Evolutionary conservation across 2,888 invertebrate genomes (phyloP).

Genomic region (Lithophane ornitopus): DNA sequence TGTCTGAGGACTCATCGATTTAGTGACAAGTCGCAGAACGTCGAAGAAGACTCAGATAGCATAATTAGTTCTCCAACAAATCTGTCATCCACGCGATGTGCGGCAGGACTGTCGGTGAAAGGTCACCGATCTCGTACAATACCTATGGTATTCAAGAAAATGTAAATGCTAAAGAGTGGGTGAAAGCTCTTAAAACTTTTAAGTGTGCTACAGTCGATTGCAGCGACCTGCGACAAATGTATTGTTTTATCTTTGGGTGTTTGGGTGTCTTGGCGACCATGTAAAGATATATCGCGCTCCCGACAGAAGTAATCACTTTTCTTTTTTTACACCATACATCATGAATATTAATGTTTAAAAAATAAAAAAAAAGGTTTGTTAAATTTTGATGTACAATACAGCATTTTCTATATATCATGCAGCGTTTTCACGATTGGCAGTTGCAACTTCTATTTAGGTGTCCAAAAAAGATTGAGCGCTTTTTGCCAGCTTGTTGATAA

Average conservation of each 20-base stretch:
- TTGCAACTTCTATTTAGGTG: too few species aligned
- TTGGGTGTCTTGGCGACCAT: neutral
- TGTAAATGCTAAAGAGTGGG: neutral
- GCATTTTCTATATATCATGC: too few species aligned
- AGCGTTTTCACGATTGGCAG: too few species aligned
- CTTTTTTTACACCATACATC: neutral
- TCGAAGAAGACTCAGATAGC: neutral
- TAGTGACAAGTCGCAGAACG: neutral
- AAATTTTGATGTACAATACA: too few species aligned
- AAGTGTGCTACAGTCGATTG: neutral
- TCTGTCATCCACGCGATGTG: neutral
- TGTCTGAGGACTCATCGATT: slow-evolving; percentile 20
- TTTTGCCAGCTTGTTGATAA: neutral
- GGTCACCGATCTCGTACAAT: neutral
- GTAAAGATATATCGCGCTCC: neutral
- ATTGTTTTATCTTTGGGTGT: neutral
- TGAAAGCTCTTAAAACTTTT: neutral
- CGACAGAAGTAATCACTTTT: neutral
- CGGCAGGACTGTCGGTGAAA: neutral
- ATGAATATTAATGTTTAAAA: too few species aligned
- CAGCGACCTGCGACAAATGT: too few species aligned
- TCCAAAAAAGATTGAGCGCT: neutral
- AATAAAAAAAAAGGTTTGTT: too few species aligned
- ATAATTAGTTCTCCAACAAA: neutral
- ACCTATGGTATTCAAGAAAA: neutral